phyloP scores from a whole-genome alignment of 2,113 vertebrate genomes.

The Lutjanus erythropterus region DNA sequence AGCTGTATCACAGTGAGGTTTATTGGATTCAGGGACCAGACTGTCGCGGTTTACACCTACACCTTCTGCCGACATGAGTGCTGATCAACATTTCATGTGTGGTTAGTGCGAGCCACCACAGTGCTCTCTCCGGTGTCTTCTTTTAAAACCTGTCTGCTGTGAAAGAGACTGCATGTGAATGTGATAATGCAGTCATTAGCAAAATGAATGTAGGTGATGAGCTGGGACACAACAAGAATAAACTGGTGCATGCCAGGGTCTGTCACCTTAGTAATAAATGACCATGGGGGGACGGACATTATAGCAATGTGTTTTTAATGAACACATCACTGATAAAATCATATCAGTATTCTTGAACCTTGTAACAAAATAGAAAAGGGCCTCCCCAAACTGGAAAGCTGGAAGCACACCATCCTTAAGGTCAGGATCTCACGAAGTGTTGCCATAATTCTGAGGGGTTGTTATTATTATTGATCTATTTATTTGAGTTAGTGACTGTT shows the following conservation, averaged over 20 bases:
- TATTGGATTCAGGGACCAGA: slow-evolving; percentile 67
- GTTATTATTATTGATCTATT: no score
- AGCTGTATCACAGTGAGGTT: slow-evolving; percentile 64
- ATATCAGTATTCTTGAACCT: not conserved
- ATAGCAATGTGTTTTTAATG: not conserved
- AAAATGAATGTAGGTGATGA: slow-evolving; percentile 31
- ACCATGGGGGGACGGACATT: not conserved
- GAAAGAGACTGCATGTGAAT: slow-evolving; percentile 19
- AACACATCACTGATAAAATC: not conserved
- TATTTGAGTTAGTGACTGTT: no score
- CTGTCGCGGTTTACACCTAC: slow-evolving; percentile 59
- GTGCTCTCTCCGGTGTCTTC: slow-evolving; percentile 36
- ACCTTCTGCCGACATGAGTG: slow-evolving; percentile 55
- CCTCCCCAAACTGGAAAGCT: no score
- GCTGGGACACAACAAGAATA: not conserved
- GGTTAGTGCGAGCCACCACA: slow-evolving; percentile 24
- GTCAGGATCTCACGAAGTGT: no score
- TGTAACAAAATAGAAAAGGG: no score
- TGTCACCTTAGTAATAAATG: not conserved
- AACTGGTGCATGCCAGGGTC: not conserved
- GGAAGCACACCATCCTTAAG: no score
- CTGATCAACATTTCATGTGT: slow-evolving; percentile 59
- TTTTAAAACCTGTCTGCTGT: slow-evolving; percentile 26
- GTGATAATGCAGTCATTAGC: slow-evolving; percentile 23
- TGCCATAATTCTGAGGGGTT: no score